Conservation (phyloP, 2,888 invertebrate genomes). For the Pycnomerus fuliginosus region DNA sequence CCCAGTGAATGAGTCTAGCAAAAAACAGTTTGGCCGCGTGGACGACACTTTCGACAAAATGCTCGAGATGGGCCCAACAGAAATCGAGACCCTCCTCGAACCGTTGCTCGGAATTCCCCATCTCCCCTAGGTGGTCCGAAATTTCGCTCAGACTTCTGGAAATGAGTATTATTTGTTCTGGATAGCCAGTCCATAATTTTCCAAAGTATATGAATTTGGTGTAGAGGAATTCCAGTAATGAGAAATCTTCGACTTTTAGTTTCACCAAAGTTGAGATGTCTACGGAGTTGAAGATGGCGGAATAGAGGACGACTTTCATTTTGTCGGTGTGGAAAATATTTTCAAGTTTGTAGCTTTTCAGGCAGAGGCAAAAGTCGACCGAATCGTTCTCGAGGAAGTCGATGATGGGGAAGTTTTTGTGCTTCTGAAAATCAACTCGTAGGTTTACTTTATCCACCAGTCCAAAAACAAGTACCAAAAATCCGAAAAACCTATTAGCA, state of each 20-base stretch:
- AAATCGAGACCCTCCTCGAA: conserved; percentile 51
- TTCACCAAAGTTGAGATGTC: conserved; percentile 28
- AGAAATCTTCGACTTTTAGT: conserved; percentile 30
- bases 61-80: conserved; percentile 62
- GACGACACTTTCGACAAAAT: conserved; percentile 65
- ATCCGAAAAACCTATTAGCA: too few relatives aligned
- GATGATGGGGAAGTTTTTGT: conserved; percentile 29
- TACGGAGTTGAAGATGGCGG: conserved; percentile 33
- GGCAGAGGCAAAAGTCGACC: conserved; percentile 23
- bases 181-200: conserved; percentile 33
- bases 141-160: conserved; percentile 39
- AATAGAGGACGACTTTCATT: conserved; percentile 33
- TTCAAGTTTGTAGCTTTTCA: conserved; percentile 23
- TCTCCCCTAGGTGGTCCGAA: conserved; percentile 35
- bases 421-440: conserved; percentile 34
- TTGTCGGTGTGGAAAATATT: conserved; percentile 29
- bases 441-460: too few relatives aligned
- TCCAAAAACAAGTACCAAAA: too few relatives aligned
- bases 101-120: conserved; percentile 36
- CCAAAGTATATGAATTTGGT: conserved; percentile 12
- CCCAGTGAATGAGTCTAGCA: conserved; percentile 51
- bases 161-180: conserved; percentile 41
- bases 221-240: conserved; percentile 30
- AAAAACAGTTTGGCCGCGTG: conserved; percentile 58
- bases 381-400: conserved; percentile 31